A percentile compares a stretch with the other conserved stretches of the same genome.
phyloP scores from a whole-genome alignment of 2,113 vertebrate species.

The Rostratula benghalensis region DNA sequence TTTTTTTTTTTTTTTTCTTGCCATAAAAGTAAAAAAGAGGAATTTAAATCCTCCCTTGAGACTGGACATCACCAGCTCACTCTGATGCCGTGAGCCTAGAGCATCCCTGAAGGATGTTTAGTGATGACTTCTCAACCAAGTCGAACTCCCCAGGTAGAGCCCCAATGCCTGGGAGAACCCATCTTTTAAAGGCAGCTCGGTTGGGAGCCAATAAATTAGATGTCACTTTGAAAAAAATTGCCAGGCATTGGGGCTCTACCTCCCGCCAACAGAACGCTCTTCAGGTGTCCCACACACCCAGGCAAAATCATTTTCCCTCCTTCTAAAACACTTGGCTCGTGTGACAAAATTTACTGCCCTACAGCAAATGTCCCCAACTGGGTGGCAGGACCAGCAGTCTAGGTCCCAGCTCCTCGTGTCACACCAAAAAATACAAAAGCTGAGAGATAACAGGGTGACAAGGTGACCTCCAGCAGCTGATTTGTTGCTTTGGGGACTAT shows the following conservation, averaged over 20 bases:
- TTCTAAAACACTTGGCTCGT: not conserved
- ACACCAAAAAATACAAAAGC: not conserved
- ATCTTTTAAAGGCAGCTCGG: not conserved
- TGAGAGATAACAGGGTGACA: not conserved
- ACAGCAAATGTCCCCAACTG: fast-evolving
- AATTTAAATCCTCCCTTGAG: not conserved
- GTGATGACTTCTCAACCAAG: not conserved
- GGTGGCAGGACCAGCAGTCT: not conserved
- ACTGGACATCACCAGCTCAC: not conserved
- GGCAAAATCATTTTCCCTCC: fast-evolving
- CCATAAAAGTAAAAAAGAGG: not conserved
- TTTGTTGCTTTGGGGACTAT: not conserved
- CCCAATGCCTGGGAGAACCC: not conserved
- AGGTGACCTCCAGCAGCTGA: not conserved
- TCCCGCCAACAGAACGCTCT: not conserved
- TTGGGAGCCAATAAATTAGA: too few relatives aligned
- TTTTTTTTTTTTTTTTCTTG: not conserved
- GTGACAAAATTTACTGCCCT: not conserved
- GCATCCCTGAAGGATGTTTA: not conserved
- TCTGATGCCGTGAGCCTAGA: fast-evolving
- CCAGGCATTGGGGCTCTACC: fast-evolving
- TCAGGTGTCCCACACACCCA: not conserved
- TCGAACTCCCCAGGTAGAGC: not conserved
- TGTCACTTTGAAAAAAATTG: not conserved
- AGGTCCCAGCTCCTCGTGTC: not conserved